Evolutionary conservation across 1,140 invertebrate species (phyloP), one percentile per base, ranked within the genome.

Genomic region (Helicorthomorpha holstii): DNA sequence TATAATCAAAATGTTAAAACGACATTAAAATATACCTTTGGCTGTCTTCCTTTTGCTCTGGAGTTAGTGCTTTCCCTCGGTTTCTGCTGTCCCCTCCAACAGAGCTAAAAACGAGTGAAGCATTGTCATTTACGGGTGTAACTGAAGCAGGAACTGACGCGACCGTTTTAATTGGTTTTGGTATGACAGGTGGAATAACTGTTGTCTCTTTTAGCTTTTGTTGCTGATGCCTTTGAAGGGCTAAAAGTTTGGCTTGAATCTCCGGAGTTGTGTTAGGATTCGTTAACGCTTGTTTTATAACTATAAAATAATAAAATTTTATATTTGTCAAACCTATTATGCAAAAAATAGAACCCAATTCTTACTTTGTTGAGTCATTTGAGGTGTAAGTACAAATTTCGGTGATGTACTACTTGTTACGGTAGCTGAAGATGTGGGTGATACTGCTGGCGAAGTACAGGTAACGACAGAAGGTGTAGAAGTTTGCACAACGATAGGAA

Each of bases 211-310:
- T 29, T 22, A 27, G 51, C 29, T 81, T 75, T 80, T 85, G 54
- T 60, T 86, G 84, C 58, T 88, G 85, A 60, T 90, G 87, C 27
- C 83, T 76, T 64, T 91, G 88, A 55, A 91, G 72, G 57, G 87
- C 85, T 2, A 92, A 69, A 22, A 94, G 64, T 63, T 93, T 93
- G 57, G 92, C 88, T 65, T 93, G 87, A 46, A 93, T 87, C 66
- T 93, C 89, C 1, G 89, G 88, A 65, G 88, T 86, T 14, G 92
- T 69, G 64, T 90, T 89, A 44, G 68, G 67, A 50, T 61, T 59
- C 56, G 70, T 62, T 43, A 73, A 52, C 16, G 70, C 70, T 58
- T 71, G 67, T 1, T 64, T 54, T 4, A 72, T 67, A 56, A 71
- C 69, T 70, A 58, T 7, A 63, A 49, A 55, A n/a, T 23, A 3